phyloP scores from a whole-genome alignment of 2,888 invertebrate species.

The Athripsodes cinereus region DNA sequence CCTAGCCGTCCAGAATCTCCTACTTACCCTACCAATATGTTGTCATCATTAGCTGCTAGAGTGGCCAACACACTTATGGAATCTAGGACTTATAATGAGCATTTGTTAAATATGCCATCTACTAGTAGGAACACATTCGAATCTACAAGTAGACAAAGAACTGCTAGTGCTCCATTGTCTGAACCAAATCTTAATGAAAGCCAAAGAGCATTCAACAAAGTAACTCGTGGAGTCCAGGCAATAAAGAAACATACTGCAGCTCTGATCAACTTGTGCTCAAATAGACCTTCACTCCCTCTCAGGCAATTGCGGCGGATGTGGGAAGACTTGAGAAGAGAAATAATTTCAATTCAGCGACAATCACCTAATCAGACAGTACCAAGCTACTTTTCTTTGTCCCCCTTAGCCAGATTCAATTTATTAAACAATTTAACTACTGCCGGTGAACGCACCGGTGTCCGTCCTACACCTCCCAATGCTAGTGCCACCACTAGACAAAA shows the following conservation, averaged over 20 bases:
- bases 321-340: conserved; percentile 56
- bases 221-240: conserved; percentile 38
- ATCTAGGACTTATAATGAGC: neutral
- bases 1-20: no score
- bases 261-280: conserved; percentile 42
- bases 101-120: neutral
- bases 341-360: conserved; percentile 49
- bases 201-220: conserved; percentile 37
- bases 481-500: neutral
- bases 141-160: conserved; percentile 4
- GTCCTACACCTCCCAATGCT: neutral
- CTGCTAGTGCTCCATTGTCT: neutral
- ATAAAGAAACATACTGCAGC: conserved; percentile 41
- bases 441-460: neutral
- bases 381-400: conserved; percentile 40
- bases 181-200: neutral
- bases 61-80: no score
- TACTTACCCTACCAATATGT: no score
- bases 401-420: conserved; percentile 45
- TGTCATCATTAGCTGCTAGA: no score
- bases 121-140: neutral
- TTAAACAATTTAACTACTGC: conserved; percentile 34
- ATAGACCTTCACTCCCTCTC: conserved; percentile 42
- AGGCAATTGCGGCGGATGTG: conserved; percentile 58
- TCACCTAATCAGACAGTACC: conserved; percentile 31